A percentile compares a stretch with the other conserved stretches of the same genome.
These are phyloP conservation scores for Griposia aprilina DNA, from an alignment of 2,888 invertebrate species.

Conservation along the genomic window DNA sequence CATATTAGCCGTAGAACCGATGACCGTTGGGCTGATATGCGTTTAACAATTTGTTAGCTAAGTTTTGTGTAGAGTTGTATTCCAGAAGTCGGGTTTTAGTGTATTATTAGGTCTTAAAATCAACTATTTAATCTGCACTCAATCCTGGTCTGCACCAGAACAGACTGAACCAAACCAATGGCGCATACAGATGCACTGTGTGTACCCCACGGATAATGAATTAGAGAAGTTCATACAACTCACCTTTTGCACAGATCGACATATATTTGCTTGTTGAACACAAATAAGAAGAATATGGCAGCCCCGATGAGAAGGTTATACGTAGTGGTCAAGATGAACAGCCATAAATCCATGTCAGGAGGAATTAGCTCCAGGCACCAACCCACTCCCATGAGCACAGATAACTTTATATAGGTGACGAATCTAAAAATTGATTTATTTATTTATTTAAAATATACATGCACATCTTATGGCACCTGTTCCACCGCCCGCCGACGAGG, in stretches of 20 bases:
- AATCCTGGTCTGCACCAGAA: not conserved
- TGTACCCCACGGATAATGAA: not conserved
- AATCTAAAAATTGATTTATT: slow-evolving; percentile 66
- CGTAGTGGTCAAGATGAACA: slow-evolving; percentile 54
- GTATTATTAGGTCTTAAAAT: not conserved
- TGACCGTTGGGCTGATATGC: not conserved
- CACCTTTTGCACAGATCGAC: slow-evolving; percentile 69
- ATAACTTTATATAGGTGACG: slow-evolving; percentile 70
- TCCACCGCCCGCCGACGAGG: no score
- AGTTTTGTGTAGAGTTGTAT: not conserved
- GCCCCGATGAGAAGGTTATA: slow-evolving; percentile 73
- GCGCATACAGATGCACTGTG: not conserved
- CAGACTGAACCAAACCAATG: not conserved
- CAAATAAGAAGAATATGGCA: slow-evolving; percentile 73
- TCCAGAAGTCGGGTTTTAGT: not conserved
- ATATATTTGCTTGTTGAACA: slow-evolving; percentile 69
- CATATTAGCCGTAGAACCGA: not conserved
- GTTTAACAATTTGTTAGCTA: not conserved
- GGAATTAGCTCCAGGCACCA: slow-evolving; percentile 72
- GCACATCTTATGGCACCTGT: no score
- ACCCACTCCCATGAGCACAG: slow-evolving; percentile 72
- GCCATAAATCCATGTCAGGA: not conserved
- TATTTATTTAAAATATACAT: not conserved
- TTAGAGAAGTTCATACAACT: slow-evolving; percentile 13
- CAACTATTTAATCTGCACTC: not conserved